phyloP scores from a whole-genome alignment of 2,113 vertebrate genomes.

The Xenopus tropicalis region DNA sequence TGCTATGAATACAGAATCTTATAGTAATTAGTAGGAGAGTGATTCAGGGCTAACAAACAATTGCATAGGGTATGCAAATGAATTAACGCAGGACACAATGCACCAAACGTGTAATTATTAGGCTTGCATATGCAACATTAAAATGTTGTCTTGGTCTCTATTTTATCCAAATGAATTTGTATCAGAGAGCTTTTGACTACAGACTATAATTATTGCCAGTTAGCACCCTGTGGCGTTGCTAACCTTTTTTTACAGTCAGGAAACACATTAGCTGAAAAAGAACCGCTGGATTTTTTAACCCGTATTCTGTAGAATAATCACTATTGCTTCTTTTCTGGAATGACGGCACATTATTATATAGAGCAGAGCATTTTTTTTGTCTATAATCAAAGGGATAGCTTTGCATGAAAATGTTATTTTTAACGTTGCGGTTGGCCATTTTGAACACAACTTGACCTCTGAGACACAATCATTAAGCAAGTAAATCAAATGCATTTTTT shows the following conservation, averaged over 20 bases:
- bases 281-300: constrained; percentile 2
- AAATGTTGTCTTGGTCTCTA: constrained; percentile 36
- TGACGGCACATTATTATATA: background rate
- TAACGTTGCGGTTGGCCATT: background rate
- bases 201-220: constrained; percentile 42
- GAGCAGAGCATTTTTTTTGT: background rate
- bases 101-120: constrained; percentile 40
- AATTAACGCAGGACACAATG: constrained; percentile 39
- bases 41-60: constrained; percentile 36
- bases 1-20: constrained; percentile 23
- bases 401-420: background rate
- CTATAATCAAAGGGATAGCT: background rate
- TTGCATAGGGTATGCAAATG: constrained; percentile 39
- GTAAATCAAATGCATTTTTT: background rate
- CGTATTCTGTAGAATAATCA: constrained; percentile 15
- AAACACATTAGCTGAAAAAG: constrained; percentile 29
- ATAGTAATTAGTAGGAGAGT: constrained; percentile 32
- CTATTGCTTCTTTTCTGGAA: background rate
- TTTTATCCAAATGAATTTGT: constrained; percentile 43
- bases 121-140: constrained; percentile 30
- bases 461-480: background rate
- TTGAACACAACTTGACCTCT: background rate
- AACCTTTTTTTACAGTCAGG: constrained; percentile 27
- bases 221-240: constrained; percentile 30
- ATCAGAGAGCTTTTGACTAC: constrained; percentile 42